A percentile compares a stretch with the other conserved stretches of the same genome.
These are phyloP conservation scores for Acromyrmex echinatior DNA, from an alignment of 1,140 invertebrate genomes.

Conservation along the genomic window DNA sequence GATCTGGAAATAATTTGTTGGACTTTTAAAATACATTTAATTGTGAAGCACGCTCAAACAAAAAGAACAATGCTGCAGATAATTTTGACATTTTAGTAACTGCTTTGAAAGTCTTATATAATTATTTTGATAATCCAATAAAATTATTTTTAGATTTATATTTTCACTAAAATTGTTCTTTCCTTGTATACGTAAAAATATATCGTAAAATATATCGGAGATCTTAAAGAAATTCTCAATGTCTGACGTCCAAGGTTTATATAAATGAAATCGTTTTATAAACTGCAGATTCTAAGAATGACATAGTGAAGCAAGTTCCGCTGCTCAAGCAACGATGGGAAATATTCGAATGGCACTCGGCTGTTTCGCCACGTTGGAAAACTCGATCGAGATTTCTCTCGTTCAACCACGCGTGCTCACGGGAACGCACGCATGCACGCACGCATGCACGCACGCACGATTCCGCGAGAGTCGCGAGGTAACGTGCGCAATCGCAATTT, in stretches of 20 bases:
- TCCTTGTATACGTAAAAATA: not conserved
- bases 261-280: not conserved
- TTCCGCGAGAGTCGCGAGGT: conserved; percentile 55
- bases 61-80: no score
- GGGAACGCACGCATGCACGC: conserved; percentile 19
- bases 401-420: conserved; percentile 27
- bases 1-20: no score
- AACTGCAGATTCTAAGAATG: conserved; percentile 22
- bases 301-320: not conserved
- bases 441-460: conserved; percentile 8
- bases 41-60: no score
- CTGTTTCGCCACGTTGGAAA: conserved; percentile 62
- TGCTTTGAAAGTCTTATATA: no score
- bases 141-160: no score
- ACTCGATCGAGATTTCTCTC: conserved; percentile 62
- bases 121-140: no score
- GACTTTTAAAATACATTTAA: no score
- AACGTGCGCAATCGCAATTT: conserved; percentile 76
- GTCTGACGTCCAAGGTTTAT: not conserved
- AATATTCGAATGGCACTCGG: conserved; percentile 53
- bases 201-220: not conserved
- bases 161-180: no score
- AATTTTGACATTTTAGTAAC: no score
- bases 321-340: conserved; percentile 17
- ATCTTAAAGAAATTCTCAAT: not conserved